Evolutionary conservation across 1,140 invertebrate species (phyloP).

Genomic region (Ganaspis sp.): DNA sequence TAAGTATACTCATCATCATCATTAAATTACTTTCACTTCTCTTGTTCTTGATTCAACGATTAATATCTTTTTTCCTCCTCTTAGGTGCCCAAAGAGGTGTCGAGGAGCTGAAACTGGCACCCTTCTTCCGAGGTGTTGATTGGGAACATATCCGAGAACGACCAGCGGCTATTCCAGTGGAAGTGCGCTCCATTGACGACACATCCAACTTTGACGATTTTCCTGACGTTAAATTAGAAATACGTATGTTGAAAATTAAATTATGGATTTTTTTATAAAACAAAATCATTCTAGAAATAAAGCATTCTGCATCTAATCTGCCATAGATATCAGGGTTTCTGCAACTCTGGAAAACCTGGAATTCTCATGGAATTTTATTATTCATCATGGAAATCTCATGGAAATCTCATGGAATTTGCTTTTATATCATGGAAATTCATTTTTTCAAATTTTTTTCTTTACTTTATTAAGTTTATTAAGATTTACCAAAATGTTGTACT

Average conservation of each 20-base stretch:
- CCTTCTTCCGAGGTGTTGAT: conserved; percentile 95
- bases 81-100: conserved; percentile 91
- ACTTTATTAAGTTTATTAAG: no score
- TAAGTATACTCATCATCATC: conserved; percentile 35
- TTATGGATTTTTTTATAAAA: background rate
- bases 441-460: no score
- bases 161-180: conserved; percentile 97
- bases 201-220: conserved; percentile 99
- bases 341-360: no score
- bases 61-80: background rate
- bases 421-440: no score
- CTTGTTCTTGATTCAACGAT: conserved; percentile 21
- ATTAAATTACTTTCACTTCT: conserved; percentile 2
- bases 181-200: conserved; percentile 95
- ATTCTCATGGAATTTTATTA: no score
- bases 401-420: no score
- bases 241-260: conserved; percentile 86
- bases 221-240: conserved; percentile 98
- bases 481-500: no score
- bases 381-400: no score
- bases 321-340: no score
- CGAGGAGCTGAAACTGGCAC: conserved; percentile 90
- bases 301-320: no score
- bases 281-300: no score
- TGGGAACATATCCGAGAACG: conserved; percentile 98